A percentile compares a stretch with the other conserved stretches of the same genome.
These are phyloP conservation scores for Hirundo rustica DNA, from an alignment of 2,797 vertebrate genomes.

Conservation along the genomic window DNA sequence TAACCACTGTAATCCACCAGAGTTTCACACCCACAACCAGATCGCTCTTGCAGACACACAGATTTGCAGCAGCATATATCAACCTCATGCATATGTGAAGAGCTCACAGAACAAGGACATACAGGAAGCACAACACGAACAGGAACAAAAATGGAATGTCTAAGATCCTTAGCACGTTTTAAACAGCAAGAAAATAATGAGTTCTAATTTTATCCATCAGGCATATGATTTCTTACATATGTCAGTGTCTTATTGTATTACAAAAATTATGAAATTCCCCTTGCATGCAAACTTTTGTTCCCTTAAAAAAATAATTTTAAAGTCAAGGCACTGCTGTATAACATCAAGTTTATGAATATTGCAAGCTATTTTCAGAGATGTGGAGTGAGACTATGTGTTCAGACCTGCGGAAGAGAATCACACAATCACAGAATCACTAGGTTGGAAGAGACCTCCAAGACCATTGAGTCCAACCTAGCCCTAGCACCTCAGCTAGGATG, in stretches of 20 bases:
- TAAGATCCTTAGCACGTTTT: background rate
- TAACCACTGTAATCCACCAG: background rate
- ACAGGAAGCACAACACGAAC: background rate
- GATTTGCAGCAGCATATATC: background rate
- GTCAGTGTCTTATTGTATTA: background rate
- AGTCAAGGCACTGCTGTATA: background rate
- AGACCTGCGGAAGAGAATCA: background rate
- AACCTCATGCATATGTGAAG: background rate
- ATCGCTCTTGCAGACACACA: background rate
- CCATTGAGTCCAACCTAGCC: background rate
- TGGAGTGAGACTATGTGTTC: background rate
- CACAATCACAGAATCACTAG: background rate
- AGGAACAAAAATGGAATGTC: background rate
- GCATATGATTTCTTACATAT: background rate
- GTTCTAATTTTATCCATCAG: background rate
- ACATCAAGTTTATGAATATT: background rate
- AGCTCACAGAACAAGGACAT: background rate
- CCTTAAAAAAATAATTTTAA: constrained; percentile 8
- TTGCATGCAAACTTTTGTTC: background rate
- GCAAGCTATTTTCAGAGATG: background rate
- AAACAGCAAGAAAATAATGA: background rate
- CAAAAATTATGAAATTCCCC: background rate
- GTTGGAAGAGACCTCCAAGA: background rate
- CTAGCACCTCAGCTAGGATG: background rate
- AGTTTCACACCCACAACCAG: background rate